phyloP scores from a whole-genome alignment of 2,888 invertebrate genomes.

The Drosophila mettleri region DNA sequence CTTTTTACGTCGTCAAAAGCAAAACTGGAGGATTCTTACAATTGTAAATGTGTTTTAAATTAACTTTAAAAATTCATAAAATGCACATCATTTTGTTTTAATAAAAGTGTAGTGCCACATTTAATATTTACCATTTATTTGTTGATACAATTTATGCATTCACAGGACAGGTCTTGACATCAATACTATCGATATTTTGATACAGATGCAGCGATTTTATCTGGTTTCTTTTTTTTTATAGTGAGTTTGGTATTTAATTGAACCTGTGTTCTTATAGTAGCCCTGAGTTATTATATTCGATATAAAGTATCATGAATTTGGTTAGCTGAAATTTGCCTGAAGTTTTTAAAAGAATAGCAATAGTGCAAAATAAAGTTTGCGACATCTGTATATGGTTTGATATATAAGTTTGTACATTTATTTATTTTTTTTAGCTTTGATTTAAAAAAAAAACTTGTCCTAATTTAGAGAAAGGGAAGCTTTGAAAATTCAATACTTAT shows the following conservation, averaged over 20 bases:
- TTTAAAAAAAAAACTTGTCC: no score
- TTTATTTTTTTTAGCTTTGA: no score
- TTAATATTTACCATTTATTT: slow-evolving; percentile 51
- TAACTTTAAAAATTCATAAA: not conserved
- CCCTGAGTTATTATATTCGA: slow-evolving; percentile 6
- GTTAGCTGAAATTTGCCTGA: not conserved
- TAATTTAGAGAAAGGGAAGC: no score
- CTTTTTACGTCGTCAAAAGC: slow-evolving; percentile 47
- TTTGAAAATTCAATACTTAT: no score
- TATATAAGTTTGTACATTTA: no score
- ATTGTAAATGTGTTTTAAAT: not conserved
- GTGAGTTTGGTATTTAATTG: slow-evolving; percentile 13
- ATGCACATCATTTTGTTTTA: slow-evolving; percentile 1
- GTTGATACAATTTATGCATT: slow-evolving; percentile 41
- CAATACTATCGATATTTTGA: slow-evolving; percentile 45
- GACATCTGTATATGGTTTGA: no score
- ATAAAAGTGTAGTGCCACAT: slow-evolving; percentile 1
- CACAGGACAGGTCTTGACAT: slow-evolving; percentile 48
- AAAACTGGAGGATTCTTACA: not conserved
- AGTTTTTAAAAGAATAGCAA: no score
- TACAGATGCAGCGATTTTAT: slow-evolving; percentile 34
- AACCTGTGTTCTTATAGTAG: not conserved
- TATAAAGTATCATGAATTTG: not conserved
- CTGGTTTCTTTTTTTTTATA: slow-evolving; percentile 14
- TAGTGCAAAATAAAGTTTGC: no score